Evolutionary conservation across 2,113 vertebrate genomes (phyloP).

Genomic region (Leptobrachium leishanense): DNA sequence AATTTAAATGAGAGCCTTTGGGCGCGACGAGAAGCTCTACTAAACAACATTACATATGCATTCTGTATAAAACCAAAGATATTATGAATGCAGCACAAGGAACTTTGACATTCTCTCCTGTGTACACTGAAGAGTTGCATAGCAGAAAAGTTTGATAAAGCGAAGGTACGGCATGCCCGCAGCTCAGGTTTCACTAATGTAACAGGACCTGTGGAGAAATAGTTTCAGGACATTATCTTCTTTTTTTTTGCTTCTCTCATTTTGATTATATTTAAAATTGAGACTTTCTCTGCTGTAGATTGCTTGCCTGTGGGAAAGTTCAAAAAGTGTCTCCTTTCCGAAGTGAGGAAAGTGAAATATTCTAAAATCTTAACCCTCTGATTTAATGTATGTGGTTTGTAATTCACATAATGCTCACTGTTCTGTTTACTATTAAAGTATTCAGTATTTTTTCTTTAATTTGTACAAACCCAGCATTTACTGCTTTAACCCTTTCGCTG

Average conservation of each 20-base stretch:
- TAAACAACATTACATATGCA: not conserved
- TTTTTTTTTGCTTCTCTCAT: constrained; percentile 15
- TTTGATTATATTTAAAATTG: constrained; percentile 17
- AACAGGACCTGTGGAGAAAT: constrained; percentile 11
- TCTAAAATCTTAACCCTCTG: no score
- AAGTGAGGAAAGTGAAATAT: no score
- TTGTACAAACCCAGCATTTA: no score
- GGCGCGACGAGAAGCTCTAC: not conserved
- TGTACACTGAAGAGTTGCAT: constrained; percentile 11
- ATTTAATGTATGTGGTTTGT: no score
- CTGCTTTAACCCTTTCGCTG: no score
- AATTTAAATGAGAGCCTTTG: not conserved
- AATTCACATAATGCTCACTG: no score
- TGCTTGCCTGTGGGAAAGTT: constrained; percentile 36
- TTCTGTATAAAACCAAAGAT: not conserved
- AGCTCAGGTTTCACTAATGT: constrained; percentile 25
- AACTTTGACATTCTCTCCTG: constrained; percentile 8
- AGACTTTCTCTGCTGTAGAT: constrained; percentile 5
- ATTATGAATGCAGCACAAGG: not conserved
- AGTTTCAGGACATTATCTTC: constrained; percentile 34
- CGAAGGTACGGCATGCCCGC: constrained; percentile 27
- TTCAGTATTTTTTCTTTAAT: no score
- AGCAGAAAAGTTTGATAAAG: constrained; percentile 9
- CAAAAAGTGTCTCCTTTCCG: constrained; percentile 1
- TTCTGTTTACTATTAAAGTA: no score